Evolutionary conservation across 2,797 vertebrate genomes (phyloP).

Genomic region (Myotis vivesi): DNA sequence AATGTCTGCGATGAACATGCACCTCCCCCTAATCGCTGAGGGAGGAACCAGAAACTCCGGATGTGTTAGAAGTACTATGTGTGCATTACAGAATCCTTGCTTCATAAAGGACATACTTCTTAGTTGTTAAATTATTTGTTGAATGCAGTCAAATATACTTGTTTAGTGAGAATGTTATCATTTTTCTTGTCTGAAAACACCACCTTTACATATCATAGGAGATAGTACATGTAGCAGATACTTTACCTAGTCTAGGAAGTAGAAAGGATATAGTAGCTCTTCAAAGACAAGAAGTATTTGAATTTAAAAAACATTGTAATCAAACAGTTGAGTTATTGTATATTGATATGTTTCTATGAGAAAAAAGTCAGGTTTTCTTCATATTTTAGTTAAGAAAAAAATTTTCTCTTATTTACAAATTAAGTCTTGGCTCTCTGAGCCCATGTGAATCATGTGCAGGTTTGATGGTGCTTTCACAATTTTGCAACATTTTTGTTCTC

Average conservation of each 20-base stretch:
- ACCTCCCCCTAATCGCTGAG: background rate
- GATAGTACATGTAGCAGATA: background rate
- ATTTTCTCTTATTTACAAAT: background rate
- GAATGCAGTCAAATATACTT: conserved; percentile 10
- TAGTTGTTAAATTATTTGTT: conserved; percentile 33
- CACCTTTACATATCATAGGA: background rate
- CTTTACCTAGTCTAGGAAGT: background rate
- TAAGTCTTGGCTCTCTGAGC: background rate
- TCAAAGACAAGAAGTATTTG: conserved; percentile 5
- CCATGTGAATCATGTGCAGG: background rate
- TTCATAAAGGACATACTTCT: conserved; percentile 33
- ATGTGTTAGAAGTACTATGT: background rate
- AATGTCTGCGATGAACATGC: conserved; percentile 14
- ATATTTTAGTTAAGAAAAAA: conserved; percentile 47
- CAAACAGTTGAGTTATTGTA: background rate
- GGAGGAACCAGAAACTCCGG: background rate
- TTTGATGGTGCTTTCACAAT: background rate
- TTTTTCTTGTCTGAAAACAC: conserved; percentile 18
- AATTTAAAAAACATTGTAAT: conserved; percentile 30
- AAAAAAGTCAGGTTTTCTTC: conserved; percentile 32
- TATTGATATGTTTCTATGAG: conserved; percentile 15
- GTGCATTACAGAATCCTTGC: conserved; percentile 16
- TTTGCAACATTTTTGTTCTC: background rate
- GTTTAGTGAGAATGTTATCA: conserved; percentile 9
- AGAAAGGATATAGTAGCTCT: conserved; percentile 4